Base-by-base conservation (phyloP, 2,113 vertebrate species). In the Odontesthes bonariensis region DNA sequence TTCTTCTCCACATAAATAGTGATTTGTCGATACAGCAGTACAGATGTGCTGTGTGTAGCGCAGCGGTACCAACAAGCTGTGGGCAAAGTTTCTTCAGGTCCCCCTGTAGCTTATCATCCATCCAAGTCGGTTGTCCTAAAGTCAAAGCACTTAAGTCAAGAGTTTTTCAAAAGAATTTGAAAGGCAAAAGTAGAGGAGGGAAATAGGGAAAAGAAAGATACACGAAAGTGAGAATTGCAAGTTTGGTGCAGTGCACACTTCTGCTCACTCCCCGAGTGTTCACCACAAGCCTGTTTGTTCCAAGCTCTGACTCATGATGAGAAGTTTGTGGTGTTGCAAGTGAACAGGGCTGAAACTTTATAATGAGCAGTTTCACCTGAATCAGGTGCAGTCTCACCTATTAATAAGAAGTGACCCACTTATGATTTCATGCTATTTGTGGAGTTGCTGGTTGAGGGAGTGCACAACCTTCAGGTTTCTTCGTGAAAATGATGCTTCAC, bases 351-450 rank as follows among this genome's bases (percentile, higher is more conserved):
- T 42, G 70, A 79, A 84, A 83, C 82, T 83, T 85, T 82, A 84
- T 88, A 87, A 89, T 86, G 87, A 88, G 80, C 64, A 54, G 27
- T 59, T 83, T 76, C 85, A 86, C 82, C 81, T 73, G 77, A 85
- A 81, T 86, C 77, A 75, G 75, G 77, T 68, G 44, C 62, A 81
- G 69, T 63, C 79, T 83, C 65, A 74, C 79, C 81, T 65, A 66
- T 81, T 86, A 77, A 84, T 79, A 81, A 66, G 53, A 73, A 73
- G 70, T 82, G 85, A 80, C 86, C 88, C 85, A 91, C 69, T 85
- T 88, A 69, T 81, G 60, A 55, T 72, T 82, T 60, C 16, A 57
- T 58, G 58, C 65, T 60, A 69, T 77, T 81, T 73, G 54, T 47
- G 40, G 69, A 78, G 60, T 16, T 11, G 58, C 51, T 16, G 63